Percentiles rank a stretch among this genome's conserved stretches.
These are phyloP conservation scores for Allochrocebus solatus DNA, from an alignment of 2,797 vertebrate genomes.

Conservation along the genomic window DNA sequence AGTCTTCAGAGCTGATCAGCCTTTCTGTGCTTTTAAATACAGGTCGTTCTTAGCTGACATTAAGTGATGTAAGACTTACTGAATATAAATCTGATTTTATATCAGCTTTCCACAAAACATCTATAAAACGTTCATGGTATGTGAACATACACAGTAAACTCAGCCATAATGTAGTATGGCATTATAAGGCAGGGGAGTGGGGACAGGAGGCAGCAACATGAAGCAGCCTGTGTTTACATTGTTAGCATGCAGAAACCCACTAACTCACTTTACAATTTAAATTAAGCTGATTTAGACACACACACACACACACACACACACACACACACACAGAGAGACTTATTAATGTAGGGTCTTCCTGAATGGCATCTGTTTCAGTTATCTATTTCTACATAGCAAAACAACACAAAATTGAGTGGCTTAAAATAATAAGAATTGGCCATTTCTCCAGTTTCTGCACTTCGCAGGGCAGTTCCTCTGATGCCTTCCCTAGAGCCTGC, in stretches of 20 bases:
- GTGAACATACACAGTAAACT: neutral
- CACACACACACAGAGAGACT: neutral
- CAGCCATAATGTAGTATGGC: neutral
- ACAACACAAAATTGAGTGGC: neutral
- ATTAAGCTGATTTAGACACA: neutral
- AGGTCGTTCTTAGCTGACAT: neutral
- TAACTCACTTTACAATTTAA: neutral
- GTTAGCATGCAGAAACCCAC: neutral
- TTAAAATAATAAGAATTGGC: neutral
- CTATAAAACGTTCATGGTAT: neutral
- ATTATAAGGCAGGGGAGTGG: too few species aligned
- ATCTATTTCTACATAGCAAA: neutral
- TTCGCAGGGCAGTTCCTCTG: neutral
- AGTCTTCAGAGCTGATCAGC: neutral
- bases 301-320: neutral
- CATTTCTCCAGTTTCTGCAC: neutral
- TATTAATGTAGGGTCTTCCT: neutral
- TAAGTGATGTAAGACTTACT: neutral
- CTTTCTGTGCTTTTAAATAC: neutral
- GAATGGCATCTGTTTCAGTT: neutral
- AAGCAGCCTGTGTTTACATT: neutral
- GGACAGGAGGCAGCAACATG: neutral
- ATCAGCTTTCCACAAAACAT: neutral
- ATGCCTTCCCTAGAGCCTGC: neutral
- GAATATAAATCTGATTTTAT: neutral